Evolutionary conservation across 2,797 vertebrate genomes (phyloP).

Genomic region (Enoplosus armatus): DNA sequence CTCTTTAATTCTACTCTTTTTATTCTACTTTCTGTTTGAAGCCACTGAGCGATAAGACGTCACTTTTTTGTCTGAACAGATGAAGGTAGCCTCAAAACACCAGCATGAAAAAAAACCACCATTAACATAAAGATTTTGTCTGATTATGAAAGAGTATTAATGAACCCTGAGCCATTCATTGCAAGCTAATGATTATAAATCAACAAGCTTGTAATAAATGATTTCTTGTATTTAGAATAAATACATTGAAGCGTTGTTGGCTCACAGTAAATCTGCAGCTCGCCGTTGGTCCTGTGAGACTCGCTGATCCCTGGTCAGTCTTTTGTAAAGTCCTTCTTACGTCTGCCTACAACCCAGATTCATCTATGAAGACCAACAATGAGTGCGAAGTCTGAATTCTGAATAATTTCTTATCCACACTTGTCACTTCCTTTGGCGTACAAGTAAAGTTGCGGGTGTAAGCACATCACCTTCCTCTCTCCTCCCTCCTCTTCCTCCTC

Average conservation of each 20-base stretch:
- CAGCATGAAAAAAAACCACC: too few relatives aligned
- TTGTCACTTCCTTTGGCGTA: not conserved
- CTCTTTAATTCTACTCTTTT: not conserved
- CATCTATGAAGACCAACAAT: not conserved
- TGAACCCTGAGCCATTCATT: not conserved
- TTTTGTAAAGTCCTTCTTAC: too few relatives aligned
- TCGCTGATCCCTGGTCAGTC: not conserved
- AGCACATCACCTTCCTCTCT: conserved; percentile 6
- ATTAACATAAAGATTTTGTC: not conserved
- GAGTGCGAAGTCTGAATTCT: too few relatives aligned
- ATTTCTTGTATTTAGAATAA: not conserved
- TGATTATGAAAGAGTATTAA: not conserved
- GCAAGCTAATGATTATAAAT: not conserved
- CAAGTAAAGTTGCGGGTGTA: not conserved
- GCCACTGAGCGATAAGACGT: too few relatives aligned
- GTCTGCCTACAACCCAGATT: not conserved
- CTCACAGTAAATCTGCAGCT: not conserved
- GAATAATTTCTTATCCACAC: not conserved
- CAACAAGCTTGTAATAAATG: not conserved
- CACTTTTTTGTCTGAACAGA: not conserved
- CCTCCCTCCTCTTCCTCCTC: conserved; percentile 14
- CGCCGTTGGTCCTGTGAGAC: not conserved
- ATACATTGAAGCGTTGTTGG: not conserved
- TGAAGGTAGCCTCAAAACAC: not conserved
- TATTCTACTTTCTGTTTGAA: not conserved